Percentiles rank a stretch among this genome's conserved stretches.
Conservation (phyloP, 2,888 invertebrate species). For the Neoscelio sp. region DNA sequence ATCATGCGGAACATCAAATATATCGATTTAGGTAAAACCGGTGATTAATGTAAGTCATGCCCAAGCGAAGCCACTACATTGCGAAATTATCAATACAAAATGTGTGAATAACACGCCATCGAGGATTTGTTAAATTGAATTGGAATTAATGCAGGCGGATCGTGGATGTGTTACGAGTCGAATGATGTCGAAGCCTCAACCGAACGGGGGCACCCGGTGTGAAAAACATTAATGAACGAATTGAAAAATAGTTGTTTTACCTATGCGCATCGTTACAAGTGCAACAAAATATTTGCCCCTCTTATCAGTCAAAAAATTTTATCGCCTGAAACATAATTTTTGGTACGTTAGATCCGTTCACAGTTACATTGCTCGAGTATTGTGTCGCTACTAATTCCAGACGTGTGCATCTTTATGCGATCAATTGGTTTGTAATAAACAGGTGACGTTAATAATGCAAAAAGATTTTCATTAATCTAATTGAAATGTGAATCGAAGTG, state of each 20-base stretch:
- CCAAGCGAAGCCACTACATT: constrained; percentile 29
- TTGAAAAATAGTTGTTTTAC: constrained; percentile 75
- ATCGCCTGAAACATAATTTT: constrained; percentile 82
- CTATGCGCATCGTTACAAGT: constrained; percentile 79
- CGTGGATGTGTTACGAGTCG: constrained; percentile 33
- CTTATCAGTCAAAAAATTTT: constrained; percentile 80
- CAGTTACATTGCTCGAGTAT: not conserved
- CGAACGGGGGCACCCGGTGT: constrained; percentile 63
- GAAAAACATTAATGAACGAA: constrained; percentile 62
- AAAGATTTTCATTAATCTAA: constrained; percentile 1
- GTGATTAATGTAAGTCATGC: constrained; percentile 25
- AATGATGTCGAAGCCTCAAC: constrained; percentile 53
- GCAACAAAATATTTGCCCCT: constrained; percentile 79
- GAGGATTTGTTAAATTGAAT: constrained; percentile 38
- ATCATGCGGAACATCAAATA: too few species aligned
- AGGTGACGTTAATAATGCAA: too few species aligned
- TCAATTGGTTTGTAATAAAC: too few species aligned
- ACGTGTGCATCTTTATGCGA: not conserved
- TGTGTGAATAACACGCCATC: not conserved
- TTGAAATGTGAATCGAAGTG: too few species aligned
- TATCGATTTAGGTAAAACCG: constrained; percentile 1
- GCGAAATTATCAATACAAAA: constrained; percentile 4
- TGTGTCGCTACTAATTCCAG: constrained; percentile 57
- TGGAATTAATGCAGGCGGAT: constrained; percentile 47
- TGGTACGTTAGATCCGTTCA: constrained; percentile 58